Conservation (phyloP, 2,888 invertebrate species). For the Rosalia funebris region DNA sequence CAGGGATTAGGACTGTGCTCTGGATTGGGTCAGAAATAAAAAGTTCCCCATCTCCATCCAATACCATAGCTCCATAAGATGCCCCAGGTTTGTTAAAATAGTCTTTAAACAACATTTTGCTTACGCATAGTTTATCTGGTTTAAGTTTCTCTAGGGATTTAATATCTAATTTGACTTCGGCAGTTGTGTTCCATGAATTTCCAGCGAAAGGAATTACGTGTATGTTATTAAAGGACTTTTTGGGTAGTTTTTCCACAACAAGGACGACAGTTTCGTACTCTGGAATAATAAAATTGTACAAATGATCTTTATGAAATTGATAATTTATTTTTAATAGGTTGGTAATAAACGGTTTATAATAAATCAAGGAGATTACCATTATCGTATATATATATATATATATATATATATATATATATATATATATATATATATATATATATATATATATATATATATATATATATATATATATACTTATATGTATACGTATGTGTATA, state of each 20-base stretch:
- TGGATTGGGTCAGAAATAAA: not conserved
- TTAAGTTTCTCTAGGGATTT: not conserved
- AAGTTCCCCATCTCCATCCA: not conserved
- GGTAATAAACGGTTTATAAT: too few relatives aligned
- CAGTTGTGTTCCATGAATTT: constrained; percentile 8
- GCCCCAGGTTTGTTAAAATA: constrained; percentile 9
- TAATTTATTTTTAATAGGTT: too few relatives aligned
- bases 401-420: too few relatives aligned
- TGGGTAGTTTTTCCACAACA: constrained; percentile 6
- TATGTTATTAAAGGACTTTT: constrained; percentile 1
- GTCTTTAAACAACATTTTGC: constrained; percentile 1
- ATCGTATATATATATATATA: too few relatives aligned
- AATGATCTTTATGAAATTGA: too few relatives aligned
- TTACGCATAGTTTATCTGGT: constrained; percentile 4
- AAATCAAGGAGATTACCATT: too few relatives aligned
- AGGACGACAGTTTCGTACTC: constrained; percentile 6
- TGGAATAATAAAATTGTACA: not conserved
- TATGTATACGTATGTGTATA: too few relatives aligned
- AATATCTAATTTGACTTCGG: constrained; percentile 3
- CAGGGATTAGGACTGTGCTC: constrained; percentile 4
- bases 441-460: too few relatives aligned
- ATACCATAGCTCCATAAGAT: not conserved
- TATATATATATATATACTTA: too few relatives aligned
- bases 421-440: too few relatives aligned
- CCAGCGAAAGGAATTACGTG: constrained; percentile 2